phyloP scores from a whole-genome alignment of 2,113 vertebrate genomes.

The Trogon surrucura region DNA sequence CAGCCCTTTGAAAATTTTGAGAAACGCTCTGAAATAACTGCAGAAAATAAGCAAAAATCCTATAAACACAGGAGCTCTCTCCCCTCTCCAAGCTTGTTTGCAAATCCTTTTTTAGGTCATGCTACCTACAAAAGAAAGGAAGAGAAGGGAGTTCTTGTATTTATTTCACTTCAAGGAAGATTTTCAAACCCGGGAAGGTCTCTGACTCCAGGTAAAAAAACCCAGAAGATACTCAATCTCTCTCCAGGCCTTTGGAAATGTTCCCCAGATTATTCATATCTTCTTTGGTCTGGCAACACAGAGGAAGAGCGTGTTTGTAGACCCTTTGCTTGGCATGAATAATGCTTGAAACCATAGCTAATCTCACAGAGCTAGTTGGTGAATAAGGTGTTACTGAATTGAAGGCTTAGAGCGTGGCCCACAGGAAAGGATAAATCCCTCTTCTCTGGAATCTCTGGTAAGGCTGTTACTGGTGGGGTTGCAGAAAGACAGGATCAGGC shows the following conservation, averaged over 20 bases:
- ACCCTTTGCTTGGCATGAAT: not conserved
- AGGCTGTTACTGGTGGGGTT: not conserved
- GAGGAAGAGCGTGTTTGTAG: not conserved
- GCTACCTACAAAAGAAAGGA: not conserved
- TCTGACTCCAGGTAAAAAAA: not conserved
- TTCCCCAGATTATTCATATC: not conserved
- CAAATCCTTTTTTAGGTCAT: constrained; percentile 29
- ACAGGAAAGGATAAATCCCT: not conserved
- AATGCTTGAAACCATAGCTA: constrained; percentile 3
- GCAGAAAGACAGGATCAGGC: not conserved
- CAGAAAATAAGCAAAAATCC: constrained; percentile 6
- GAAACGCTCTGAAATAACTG: not conserved
- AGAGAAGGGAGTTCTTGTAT: not conserved
- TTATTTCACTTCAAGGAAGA: constrained; percentile 3
- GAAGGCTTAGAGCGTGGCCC: not conserved
- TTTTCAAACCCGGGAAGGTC: not conserved
- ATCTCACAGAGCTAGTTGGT: not conserved
- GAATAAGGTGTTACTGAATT: constrained; percentile 22
- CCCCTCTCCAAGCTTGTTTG: not conserved
- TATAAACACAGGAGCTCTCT: not conserved
- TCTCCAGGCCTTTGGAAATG: not conserved
- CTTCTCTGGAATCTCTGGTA: not conserved
- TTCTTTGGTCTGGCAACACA: not conserved
- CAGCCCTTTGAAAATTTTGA: not conserved
- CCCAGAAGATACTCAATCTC: not conserved